A percentile compares a stretch with the other conserved stretches of the same genome.
phyloP scores from a whole-genome alignment of 1,140 invertebrate species.

The Drosophila equinoxialis region DNA sequence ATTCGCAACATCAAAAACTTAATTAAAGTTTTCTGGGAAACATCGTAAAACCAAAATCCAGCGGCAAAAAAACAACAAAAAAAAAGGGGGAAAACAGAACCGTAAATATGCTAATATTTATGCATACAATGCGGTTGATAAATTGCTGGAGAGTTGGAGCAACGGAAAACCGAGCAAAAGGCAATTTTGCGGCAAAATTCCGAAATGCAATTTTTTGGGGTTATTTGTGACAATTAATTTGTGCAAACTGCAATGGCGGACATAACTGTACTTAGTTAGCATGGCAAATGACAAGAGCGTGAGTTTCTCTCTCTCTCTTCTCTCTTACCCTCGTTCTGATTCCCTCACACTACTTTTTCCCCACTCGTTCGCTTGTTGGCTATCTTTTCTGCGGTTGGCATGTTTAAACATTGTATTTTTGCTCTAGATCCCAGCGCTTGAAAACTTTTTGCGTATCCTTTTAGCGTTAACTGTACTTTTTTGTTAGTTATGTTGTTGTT shows the following conservation, averaged over 20 bases:
- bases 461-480: slow-evolving; percentile 76
- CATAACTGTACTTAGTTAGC: slow-evolving; percentile 48
- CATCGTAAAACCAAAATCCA: not conserved
- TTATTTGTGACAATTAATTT: slow-evolving; percentile 40
- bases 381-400: slow-evolving; percentile 23
- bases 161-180: slow-evolving; percentile 23
- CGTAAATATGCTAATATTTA: slow-evolving; percentile 17
- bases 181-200: slow-evolving; percentile 54
- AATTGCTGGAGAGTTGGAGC: slow-evolving; percentile 37
- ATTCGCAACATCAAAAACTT: slow-evolving; percentile 42
- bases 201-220: slow-evolving; percentile 51
- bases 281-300: not conserved
- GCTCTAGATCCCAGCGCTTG: slow-evolving; percentile 41
- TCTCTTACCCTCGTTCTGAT: not conserved
- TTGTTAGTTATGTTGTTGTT: slow-evolving; percentile 52
- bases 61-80: not conserved
- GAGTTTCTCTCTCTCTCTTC: not conserved
- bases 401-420: slow-evolving; percentile 11
- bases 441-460: slow-evolving; percentile 70
- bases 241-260: slow-evolving; percentile 34
- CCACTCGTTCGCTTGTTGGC: slow-evolving; percentile 22
- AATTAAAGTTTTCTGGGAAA: slow-evolving; percentile 49
- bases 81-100: not conserved
- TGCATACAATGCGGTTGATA: slow-evolving; percentile 43
- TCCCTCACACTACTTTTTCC: slow-evolving; percentile 16